Conservation (phyloP, 2,888 invertebrate genomes). For the Reticulitermes lucifugus region DNA sequence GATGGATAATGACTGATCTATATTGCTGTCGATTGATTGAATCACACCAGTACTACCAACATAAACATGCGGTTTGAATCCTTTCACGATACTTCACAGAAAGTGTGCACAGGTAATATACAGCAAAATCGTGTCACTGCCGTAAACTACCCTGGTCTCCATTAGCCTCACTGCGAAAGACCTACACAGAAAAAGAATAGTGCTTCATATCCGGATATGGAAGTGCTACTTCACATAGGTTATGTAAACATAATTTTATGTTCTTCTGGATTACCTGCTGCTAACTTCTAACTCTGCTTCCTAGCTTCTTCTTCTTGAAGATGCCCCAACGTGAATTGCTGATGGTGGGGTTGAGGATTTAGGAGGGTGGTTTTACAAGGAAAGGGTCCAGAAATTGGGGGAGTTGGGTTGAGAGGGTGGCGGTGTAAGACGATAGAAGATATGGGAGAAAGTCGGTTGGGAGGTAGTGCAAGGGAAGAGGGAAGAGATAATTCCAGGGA, state of each 20-base stretch:
- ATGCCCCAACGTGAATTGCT: constrained; percentile 21
- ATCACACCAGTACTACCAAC: too few relatives aligned
- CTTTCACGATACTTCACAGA: too few relatives aligned
- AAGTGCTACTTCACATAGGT: not conserved
- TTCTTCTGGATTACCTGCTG: not conserved
- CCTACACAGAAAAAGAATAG: too few relatives aligned
- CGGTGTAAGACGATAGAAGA: constrained; percentile 20
- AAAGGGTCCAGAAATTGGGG: constrained; percentile 43
- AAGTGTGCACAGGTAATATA: too few relatives aligned
- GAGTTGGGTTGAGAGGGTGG: constrained; percentile 33
- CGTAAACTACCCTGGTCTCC: too few relatives aligned
- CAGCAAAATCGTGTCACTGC: too few relatives aligned
- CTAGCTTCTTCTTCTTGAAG: constrained; percentile 22
- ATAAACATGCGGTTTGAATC: too few relatives aligned
- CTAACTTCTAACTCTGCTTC: not conserved
- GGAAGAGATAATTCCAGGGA: constrained; percentile 47
- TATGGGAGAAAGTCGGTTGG: not conserved
- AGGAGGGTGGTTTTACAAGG: constrained; percentile 37
- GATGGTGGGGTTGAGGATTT: constrained; percentile 37
- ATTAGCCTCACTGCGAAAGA: too few relatives aligned
- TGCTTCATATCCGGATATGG: too few relatives aligned
- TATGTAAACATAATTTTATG: not conserved
- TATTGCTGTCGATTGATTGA: too few relatives aligned
- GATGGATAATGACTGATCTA: too few relatives aligned
- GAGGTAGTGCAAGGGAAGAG: constrained; percentile 18